Conservation (phyloP, 2,797 vertebrate species). For the Okamejei kenojei region DNA sequence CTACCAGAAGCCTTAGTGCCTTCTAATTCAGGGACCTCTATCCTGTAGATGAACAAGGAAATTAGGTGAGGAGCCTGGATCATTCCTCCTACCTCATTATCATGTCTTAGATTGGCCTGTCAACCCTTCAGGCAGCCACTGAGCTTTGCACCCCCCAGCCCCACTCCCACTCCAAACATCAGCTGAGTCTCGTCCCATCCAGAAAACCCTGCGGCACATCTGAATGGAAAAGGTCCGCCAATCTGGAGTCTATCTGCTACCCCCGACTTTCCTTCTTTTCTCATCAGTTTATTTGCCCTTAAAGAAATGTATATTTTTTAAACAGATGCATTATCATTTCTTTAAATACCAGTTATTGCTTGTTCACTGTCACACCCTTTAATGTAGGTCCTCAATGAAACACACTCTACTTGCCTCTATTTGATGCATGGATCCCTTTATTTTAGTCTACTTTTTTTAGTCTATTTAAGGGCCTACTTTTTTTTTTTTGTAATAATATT, state of each 20-base stretch:
- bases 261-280: background rate
- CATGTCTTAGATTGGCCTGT: background rate
- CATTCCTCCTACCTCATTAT: background rate
- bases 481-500: too few species aligned
- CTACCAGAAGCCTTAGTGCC: background rate
- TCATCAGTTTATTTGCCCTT: too few species aligned
- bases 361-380: too few species aligned
- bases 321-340: too few species aligned
- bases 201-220: background rate
- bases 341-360: too few species aligned
- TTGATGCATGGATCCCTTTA: too few species aligned
- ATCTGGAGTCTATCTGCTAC: background rate
- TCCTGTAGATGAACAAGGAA: background rate
- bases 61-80: background rate
- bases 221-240: background rate
- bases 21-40: background rate
- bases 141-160: background rate
- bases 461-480: too few species aligned
- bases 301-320: too few species aligned
- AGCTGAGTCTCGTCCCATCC: background rate
- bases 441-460: too few species aligned
- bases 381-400: too few species aligned
- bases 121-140: background rate
- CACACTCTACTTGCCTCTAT: too few species aligned
- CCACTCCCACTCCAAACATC: too few species aligned